These are phyloP conservation scores for Nanorana parkeri DNA, from an alignment of 2,113 vertebrate species.

Conservation along the genomic window DNA sequence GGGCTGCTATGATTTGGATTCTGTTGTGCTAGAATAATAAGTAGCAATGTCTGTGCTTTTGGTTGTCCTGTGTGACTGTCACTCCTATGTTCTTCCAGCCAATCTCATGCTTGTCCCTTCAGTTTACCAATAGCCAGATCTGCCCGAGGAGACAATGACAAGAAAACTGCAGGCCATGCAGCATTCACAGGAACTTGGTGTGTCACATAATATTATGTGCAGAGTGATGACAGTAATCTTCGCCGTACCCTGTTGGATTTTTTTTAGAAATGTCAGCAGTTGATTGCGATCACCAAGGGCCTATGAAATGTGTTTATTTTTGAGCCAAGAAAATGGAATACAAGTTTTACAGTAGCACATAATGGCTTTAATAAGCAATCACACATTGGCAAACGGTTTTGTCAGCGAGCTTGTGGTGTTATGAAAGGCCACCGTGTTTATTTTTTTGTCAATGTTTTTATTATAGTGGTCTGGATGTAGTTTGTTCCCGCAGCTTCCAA, in stretches of 20 bases:
- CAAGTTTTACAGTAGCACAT: no score
- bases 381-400: no score
- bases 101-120: conserved; percentile 45
- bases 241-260: background rate
- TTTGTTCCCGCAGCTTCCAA: no score
- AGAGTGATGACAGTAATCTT: conserved; percentile 48
- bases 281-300: background rate
- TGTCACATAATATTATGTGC: conserved; percentile 26
- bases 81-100: conserved; percentile 17
- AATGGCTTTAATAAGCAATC: no score
- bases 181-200: background rate
- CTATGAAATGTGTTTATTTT: no score
- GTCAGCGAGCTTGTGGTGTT: no score
- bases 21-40: background rate
- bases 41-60: background rate
- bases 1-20: background rate
- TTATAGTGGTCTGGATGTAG: no score
- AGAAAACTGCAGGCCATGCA: conserved; percentile 13
- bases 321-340: no score
- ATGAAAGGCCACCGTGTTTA: no score
- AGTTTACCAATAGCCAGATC: conserved; percentile 59
- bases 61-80: conserved; percentile 50
- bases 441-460: no score
- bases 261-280: background rate
- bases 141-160: conserved; percentile 50